Evolutionary conservation across 2,797 vertebrate species (phyloP).

Genomic region (Forpus xanthops): DNA sequence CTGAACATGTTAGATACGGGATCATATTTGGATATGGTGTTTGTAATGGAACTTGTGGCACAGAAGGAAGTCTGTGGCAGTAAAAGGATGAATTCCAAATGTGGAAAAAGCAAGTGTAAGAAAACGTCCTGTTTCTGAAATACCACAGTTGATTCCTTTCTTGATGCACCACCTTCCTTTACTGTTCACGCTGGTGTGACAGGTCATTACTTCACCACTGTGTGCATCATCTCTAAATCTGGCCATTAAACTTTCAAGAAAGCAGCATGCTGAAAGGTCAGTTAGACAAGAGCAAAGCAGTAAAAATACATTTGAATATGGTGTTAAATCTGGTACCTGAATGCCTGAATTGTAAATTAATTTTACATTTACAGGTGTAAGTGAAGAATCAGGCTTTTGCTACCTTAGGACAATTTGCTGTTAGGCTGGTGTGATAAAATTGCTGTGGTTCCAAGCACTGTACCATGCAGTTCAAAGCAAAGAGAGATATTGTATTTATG

Average conservation of each 20-base stretch:
- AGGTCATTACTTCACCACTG: background rate
- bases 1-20: background rate
- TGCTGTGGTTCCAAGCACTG: background rate
- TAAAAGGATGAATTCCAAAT: background rate
- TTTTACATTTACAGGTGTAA: background rate
- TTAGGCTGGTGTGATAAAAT: background rate
- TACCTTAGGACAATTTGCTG: background rate
- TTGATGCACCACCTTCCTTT: background rate
- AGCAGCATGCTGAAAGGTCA: background rate
- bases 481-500: background rate
- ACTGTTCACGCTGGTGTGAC: background rate
- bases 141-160: background rate
- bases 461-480: background rate
- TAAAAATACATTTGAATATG: background rate
- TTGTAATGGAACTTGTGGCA: background rate
- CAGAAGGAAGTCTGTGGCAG: background rate
- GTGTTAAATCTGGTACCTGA: background rate
- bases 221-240: background rate
- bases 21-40: background rate
- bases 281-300: background rate
- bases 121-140: background rate
- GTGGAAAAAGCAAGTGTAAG: background rate
- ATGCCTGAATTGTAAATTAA: background rate
- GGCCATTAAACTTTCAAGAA: background rate
- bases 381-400: background rate